These are phyloP conservation scores for Hippocampus barbouri DNA, from an alignment of 2,113 vertebrate genomes.

Conservation along the genomic window DNA sequence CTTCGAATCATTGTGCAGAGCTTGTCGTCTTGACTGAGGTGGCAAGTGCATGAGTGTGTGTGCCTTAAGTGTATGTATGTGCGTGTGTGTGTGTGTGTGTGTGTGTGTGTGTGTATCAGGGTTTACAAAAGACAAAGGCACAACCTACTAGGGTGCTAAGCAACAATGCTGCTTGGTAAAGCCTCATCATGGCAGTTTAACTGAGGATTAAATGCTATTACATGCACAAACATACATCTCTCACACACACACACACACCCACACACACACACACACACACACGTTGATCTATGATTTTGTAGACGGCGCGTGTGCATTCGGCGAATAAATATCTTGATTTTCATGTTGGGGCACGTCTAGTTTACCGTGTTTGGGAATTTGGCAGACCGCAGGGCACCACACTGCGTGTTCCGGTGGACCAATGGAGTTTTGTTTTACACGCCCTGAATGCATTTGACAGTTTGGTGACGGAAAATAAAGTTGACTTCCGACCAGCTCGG, in stretches of 20 bases:
- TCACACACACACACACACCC: slow-evolving; percentile 13
- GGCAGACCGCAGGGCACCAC: too few relatives aligned
- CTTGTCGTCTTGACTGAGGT: slow-evolving; percentile 48
- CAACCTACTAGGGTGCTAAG: slow-evolving; percentile 62
- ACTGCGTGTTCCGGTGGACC: too few relatives aligned
- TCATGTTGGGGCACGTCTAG: too few relatives aligned
- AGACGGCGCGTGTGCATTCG: too few relatives aligned
- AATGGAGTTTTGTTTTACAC: too few relatives aligned
- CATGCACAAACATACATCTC: slow-evolving; percentile 18
- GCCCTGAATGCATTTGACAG: too few relatives aligned
- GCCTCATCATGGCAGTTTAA: slow-evolving; percentile 64
- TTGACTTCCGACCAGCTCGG: too few relatives aligned
- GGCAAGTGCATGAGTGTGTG: slow-evolving; percentile 18
- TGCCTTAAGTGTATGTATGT: slow-evolving; percentile 7
- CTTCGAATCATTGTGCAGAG: slow-evolving; percentile 38
- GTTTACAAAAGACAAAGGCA: slow-evolving; percentile 62
- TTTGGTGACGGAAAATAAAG: too few relatives aligned
- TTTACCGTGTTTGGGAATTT: too few relatives aligned
- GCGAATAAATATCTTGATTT: too few relatives aligned
- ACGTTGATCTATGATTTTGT: too few relatives aligned
- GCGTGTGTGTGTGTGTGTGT: slow-evolving; percentile 8
- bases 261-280: slow-evolving; percentile 19
- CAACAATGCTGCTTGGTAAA: slow-evolving; percentile 64
- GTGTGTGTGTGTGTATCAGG: slow-evolving; percentile 25
- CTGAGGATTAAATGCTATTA: slow-evolving; percentile 61